A percentile compares a stretch with the other conserved stretches of the same genome.
Evolutionary conservation across 2,113 vertebrate genomes (phyloP).

Genomic region (Pithys albifrons): DNA sequence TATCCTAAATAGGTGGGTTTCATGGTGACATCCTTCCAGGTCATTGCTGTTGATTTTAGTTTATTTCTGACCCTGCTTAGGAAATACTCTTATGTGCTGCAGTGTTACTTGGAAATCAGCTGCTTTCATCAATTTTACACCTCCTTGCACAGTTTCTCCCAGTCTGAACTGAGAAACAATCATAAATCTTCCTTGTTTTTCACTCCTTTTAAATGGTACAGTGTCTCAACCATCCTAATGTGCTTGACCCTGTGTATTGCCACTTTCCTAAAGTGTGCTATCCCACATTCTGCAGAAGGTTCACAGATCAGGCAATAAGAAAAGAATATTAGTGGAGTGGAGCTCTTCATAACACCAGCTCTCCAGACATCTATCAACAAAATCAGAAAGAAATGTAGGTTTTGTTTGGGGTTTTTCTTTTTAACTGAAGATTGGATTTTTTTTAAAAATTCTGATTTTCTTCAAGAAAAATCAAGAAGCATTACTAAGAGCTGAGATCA

Average conservation of each 20-base stretch:
- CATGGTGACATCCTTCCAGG: not conserved
- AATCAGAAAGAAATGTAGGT: not conserved
- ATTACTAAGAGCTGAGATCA: not conserved
- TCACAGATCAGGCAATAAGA: not conserved
- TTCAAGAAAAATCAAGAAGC: not conserved
- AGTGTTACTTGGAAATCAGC: not conserved
- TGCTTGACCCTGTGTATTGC: not conserved
- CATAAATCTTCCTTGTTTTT: not conserved
- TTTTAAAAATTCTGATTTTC: not conserved
- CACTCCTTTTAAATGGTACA: not conserved
- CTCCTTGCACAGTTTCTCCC: not conserved
- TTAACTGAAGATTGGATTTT: not conserved
- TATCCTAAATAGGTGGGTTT: not conserved
- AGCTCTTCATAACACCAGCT: not conserved
- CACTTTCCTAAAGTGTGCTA: not conserved
- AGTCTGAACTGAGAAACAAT: not conserved
- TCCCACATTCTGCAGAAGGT: not conserved
- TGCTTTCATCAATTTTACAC: accelerated
- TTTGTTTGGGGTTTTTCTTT: not conserved
- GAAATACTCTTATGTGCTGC: not conserved
- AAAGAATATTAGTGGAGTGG: not conserved
- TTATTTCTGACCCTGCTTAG: not conserved
- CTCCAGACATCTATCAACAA: not conserved
- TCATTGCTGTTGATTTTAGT: not conserved
- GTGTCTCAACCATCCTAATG: not conserved